These are phyloP conservation scores for Scolopax bukidnonensis DNA, from an alignment of 2,797 vertebrate species.

Conservation along the genomic window DNA sequence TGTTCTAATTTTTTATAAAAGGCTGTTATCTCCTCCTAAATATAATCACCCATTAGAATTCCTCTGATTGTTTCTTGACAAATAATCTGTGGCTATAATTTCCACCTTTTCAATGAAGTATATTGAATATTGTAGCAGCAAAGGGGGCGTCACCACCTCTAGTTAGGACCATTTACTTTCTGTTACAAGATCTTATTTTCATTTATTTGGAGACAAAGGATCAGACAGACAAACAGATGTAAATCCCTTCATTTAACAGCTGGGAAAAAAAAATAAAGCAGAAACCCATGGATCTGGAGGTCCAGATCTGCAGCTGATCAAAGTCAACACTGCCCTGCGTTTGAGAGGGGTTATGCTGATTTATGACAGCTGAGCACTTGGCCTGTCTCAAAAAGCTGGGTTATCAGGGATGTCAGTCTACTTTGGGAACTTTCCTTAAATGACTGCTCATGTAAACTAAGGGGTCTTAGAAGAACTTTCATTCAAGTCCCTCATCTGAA, in stretches of 20 bases:
- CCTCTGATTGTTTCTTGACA: not conserved
- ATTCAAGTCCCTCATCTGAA: not conserved
- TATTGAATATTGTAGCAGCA: not conserved
- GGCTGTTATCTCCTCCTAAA: not conserved
- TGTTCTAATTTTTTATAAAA: not conserved
- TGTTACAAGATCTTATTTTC: not conserved
- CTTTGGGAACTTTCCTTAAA: conserved; percentile 19
- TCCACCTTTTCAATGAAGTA: not conserved
- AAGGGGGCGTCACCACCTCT: not conserved
- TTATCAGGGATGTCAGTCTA: conserved; percentile 1
- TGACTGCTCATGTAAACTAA: not conserved
- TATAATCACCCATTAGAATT: not conserved
- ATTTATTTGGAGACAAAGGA: not conserved
- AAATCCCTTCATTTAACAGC: not conserved
- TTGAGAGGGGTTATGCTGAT: not conserved
- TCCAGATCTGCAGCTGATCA: not conserved
- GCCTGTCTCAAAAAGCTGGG: not conserved
- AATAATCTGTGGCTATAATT: not conserved
- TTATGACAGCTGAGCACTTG: not conserved
- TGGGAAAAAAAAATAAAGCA: not conserved
- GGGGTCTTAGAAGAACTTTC: not conserved
- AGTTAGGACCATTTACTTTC: not conserved
- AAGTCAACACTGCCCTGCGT: not conserved
- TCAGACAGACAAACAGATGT: not conserved
- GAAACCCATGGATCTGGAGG: not conserved